Evolutionary conservation across 2,113 vertebrate genomes (phyloP), one percentile per base, ranked within the genome.

Genomic region (Cinclus mexicanus): DNA sequence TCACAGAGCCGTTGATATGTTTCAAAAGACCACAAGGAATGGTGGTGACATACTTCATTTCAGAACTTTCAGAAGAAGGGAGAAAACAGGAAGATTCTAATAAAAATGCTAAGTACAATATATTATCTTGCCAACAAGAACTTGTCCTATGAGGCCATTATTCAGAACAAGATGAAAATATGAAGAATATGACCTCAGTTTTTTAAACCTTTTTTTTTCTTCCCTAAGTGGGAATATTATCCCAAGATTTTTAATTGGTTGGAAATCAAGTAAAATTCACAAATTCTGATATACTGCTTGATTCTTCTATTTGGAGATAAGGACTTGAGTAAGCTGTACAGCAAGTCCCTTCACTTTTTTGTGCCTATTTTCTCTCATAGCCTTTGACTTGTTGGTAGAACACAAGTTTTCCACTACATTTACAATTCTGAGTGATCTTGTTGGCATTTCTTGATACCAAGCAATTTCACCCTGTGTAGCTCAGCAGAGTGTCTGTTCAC

Each of bases 11-110:
- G 8, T 33, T 92, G 90, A 92, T 89, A 81, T 42, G 71, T 64
- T 95, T 96, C 79, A 92, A 92, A 95, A 94, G 90, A 97, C 94
- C 89, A 74, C 93, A 95, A 95, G 79, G 85, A 93, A 93, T 90
- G 88, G 76, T 90, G 79, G 94, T 86, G 90, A 86, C 93, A 95
- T 67, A 74, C 64, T 83, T 75, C 0, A 0, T 80, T 93, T 88
- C 68, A 86, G 86, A 94, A 91, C 94, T 67, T 79, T 68, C 69
- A 89, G 82, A 91, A 61, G 50, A 96, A 72, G 39, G 56, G 41
- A 53, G 52, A 91, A 93, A 93, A 70, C 68, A 86, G 85, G 71
- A 95, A 94, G 87, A 95, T 96, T 88, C 68, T 83, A 93, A 94
- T 93, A 93, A 91, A 93, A 88, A 91, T 47, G 25, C 29, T 70